Conservation (phyloP, 2,113 vertebrate genomes). For the Scatophagus argus region DNA sequence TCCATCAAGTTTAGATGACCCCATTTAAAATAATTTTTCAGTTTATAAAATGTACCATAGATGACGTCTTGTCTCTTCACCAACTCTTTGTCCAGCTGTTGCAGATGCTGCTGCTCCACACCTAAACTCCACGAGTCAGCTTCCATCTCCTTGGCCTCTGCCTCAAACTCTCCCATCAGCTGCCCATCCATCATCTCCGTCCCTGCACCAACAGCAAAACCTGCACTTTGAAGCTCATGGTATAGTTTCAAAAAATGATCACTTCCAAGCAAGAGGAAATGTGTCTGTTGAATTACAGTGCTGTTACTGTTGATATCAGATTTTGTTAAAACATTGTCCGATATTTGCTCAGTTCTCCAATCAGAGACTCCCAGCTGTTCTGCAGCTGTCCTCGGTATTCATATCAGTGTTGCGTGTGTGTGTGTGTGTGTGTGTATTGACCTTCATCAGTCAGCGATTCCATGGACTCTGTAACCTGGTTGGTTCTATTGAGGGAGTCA, state of each 20-base stretch:
- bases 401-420: background rate
- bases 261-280: no score
- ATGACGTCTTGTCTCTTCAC: constrained; percentile 97
- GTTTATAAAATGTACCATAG: constrained; percentile 84
- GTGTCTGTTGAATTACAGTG: no score
- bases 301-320: background rate
- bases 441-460: constrained; percentile 97
- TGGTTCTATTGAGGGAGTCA: constrained; percentile 95
- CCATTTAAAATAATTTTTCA: background rate
- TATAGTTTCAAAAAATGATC: no score
- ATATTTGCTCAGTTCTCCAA: background rate
- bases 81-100: constrained; percentile 91
- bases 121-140: constrained; percentile 95
- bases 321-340: background rate
- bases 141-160: constrained; percentile 91
- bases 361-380: background rate
- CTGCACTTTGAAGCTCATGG: background rate
- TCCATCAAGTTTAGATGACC: background rate
- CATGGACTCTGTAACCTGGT: constrained; percentile 92
- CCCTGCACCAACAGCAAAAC: constrained; percentile 79
- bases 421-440: constrained; percentile 68
- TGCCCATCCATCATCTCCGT: constrained; percentile 97
- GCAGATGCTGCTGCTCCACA: constrained; percentile 91
- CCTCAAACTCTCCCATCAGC: constrained; percentile 95
- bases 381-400: background rate